These are phyloP conservation scores for Lampropteryx suffumata DNA, from an alignment of 2,888 invertebrate genomes.

Conservation along the genomic window DNA sequence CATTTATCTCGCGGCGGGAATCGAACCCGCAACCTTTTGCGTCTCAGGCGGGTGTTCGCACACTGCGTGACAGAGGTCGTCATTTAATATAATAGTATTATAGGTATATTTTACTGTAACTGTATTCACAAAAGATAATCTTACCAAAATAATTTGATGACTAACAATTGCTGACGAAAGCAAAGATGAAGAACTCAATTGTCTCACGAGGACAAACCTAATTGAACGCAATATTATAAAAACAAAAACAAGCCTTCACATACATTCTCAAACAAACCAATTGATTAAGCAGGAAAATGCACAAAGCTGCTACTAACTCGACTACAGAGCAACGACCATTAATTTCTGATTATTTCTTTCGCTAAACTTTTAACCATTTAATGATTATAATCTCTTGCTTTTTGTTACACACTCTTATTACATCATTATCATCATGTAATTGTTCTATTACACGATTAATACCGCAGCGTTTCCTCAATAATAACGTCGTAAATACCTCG, in stretches of 20 bases:
- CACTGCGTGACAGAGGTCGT: too few species aligned
- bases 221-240: conserved; percentile 69
- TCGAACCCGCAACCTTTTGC: too few species aligned
- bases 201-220: conserved; percentile 60
- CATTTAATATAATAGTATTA: too few species aligned
- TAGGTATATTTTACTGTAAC: not conserved
- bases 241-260: conserved; percentile 48
- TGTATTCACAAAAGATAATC: too few species aligned
- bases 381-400: not conserved
- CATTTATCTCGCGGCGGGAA: too few species aligned
- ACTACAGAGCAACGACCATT: conserved; percentile 7
- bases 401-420: not conserved
- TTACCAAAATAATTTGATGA: not conserved
- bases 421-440: not conserved
- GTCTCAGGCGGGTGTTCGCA: too few species aligned
- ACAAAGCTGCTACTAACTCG: conserved; percentile 3
- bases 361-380: not conserved
- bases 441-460: conserved; percentile 18
- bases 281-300: conserved; percentile 13
- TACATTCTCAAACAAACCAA: conserved; percentile 9
- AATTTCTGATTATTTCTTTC: not conserved
- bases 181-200: conserved; percentile 46
- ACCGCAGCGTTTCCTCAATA: conserved; percentile 13
- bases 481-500: conserved; percentile 5
- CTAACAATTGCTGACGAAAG: conserved; percentile 12